phyloP scores from a whole-genome alignment of 2,888 invertebrate species.

The Patella depressa region DNA sequence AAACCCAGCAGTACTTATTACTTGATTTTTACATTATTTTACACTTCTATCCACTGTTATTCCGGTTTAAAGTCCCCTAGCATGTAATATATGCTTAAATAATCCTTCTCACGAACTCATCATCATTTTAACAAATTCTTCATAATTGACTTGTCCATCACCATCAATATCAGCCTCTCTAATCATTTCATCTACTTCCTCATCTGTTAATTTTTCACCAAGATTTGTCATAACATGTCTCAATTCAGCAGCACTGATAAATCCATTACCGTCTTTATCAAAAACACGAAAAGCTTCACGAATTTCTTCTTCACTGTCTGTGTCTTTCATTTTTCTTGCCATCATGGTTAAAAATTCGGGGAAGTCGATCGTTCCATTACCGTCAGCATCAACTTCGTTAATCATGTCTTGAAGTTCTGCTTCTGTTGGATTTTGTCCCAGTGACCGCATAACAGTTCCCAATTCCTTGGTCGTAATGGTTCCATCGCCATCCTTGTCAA shows the following conservation, averaged over 20 bases:
- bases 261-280: slow-evolving; percentile 99
- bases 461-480: slow-evolving; percentile 99
- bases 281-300: slow-evolving; percentile 98
- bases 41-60: too few relatives aligned
- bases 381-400: slow-evolving; percentile 79
- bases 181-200: slow-evolving; percentile 99
- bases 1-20: too few relatives aligned
- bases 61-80: too few relatives aligned
- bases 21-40: too few relatives aligned
- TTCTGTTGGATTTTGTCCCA: slow-evolving; percentile 99
- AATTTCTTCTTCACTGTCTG: slow-evolving; percentile 98
- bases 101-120: too few relatives aligned
- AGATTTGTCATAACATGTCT: slow-evolving; percentile 99
- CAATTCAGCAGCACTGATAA: slow-evolving; percentile 97
- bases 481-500: slow-evolving; percentile 99
- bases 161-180: slow-evolving; percentile 98
- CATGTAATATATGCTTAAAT: too few relatives aligned
- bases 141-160: slow-evolving; percentile 98
- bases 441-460: slow-evolving; percentile 99
- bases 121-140: slow-evolving; percentile 73
- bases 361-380: slow-evolving; percentile 27
- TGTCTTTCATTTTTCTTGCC: slow-evolving; percentile 93
- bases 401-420: slow-evolving; percentile 99
- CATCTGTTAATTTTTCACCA: slow-evolving; percentile 98
- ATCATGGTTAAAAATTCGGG: slow-evolving; percentile 67